Evolutionary conservation across 2,888 invertebrate genomes (phyloP), one percentile per base, ranked within the genome.

Genomic region (Conchocele bisecta): DNA sequence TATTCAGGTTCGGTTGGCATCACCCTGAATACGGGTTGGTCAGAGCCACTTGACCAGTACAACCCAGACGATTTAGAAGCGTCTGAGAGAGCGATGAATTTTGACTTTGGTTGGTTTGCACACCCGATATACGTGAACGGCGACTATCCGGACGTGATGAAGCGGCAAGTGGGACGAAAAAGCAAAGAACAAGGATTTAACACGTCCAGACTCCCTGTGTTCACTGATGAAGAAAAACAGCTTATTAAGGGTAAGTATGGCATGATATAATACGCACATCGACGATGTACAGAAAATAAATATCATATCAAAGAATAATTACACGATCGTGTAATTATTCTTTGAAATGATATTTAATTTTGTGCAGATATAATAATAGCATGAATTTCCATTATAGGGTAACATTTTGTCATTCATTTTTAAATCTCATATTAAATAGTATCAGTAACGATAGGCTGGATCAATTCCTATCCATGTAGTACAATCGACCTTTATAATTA

Each of bases 141-240:
- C 11, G 94, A 95, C 91, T 95, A 86, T 46, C 86, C 87, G 11
- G 75, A 81, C 15, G 73, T 85, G 3, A 87, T 89, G 88, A 86
- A 85, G 39, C 42, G 66, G 41, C 64, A 72, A 17, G 75, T 89
- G 3, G 81, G 59, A 13, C 76, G 79, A 24, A 83, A 82, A 41
- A 88, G 87, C 63, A 44, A 28, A 22, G 66, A 64, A 11, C 86
- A 88, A 46, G 83, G 84, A 5, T 75, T 77, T 3, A 69, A 46
- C 1, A 17, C 75, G 7, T 85, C 86, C n/a, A 70, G 88, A 42
- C 80, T 91, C 17, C 90, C 89, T 0, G 74, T 74, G 29, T 90
- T 91, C 56, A 89, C 89, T 1, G 72, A 78, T 0, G 82, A 83
- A 3, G 90, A 91, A 66, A 88, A 85, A 28, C 29, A 56, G 11